Evolutionary conservation across 2,113 vertebrate genomes (phyloP).

Genomic region (Urocitellus parryii): DNA sequence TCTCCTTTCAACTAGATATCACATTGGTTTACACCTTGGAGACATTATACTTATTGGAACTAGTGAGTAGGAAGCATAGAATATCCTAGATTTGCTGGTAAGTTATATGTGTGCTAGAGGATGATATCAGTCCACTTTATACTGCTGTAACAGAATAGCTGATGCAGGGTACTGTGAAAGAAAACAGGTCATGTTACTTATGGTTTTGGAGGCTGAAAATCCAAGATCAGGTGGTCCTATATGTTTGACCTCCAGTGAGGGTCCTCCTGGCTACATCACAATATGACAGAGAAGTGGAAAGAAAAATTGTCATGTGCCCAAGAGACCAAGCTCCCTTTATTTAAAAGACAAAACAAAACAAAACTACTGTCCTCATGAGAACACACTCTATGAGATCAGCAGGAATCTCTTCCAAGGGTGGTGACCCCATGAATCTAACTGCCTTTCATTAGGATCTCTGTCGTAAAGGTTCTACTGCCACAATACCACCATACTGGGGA

Average conservation of each 20-base stretch:
- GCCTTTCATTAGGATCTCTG: fast-evolving
- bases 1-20: neutral
- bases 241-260: neutral
- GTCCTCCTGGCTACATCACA: neutral
- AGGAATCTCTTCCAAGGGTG: neutral
- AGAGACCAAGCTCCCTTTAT: neutral
- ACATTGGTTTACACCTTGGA: neutral
- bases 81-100: neutral
- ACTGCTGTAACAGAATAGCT: neutral
- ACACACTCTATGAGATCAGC: neutral
- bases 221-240: neutral
- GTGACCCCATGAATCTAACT: neutral
- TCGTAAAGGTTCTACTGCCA: neutral
- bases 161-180: neutral
- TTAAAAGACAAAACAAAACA: no score
- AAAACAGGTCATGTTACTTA: neutral
- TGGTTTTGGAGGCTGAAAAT: neutral
- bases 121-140: neutral
- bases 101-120: neutral
- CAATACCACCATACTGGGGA: neutral
- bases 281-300: neutral
- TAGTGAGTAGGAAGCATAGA: neutral
- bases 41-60: neutral
- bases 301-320: neutral
- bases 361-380: neutral